phyloP scores from a whole-genome alignment of 2,797 vertebrate genomes.

The Enteromius thamalakanensis region DNA sequence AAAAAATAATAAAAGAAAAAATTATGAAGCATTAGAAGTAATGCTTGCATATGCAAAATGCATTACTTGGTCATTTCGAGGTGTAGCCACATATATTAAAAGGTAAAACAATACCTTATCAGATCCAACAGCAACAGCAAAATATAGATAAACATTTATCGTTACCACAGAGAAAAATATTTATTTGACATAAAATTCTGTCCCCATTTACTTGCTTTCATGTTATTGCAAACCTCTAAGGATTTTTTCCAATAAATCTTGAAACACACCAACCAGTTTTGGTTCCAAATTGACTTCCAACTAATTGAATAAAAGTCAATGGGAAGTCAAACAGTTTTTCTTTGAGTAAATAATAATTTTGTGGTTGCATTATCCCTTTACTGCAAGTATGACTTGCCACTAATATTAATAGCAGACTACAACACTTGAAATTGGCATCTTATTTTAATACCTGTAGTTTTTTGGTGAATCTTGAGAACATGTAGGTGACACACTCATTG shows the following conservation, averaged over 20 bases:
- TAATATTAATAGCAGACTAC: not conserved
- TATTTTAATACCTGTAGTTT: conserved; percentile 84
- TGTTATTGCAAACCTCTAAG: not conserved
- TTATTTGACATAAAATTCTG: not conserved
- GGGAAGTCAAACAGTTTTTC: not conserved
- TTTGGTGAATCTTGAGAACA: conserved; percentile 88
- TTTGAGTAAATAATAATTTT: not conserved
- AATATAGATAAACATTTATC: not conserved
- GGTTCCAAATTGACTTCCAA: not conserved
- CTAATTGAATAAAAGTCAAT: not conserved
- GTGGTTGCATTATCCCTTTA: not conserved
- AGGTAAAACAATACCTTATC: not conserved
- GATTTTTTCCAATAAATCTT: not conserved
- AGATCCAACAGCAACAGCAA: not conserved
- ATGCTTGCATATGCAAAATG: not conserved
- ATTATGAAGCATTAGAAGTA: no score
- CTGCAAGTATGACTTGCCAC: not conserved
- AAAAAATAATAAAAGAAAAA: not conserved
- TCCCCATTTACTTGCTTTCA: not conserved
- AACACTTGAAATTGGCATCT: not conserved
- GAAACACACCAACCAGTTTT: not conserved
- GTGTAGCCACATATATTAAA: not conserved
- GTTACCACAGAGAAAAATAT: no score
- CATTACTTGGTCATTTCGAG: not conserved
- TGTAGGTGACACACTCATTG: conserved; percentile 87